Percentiles rank a stretch among this genome's conserved stretches.
Evolutionary conservation across 2,888 invertebrate genomes (phyloP).

Genomic region (Lochmaea crataegi): DNA sequence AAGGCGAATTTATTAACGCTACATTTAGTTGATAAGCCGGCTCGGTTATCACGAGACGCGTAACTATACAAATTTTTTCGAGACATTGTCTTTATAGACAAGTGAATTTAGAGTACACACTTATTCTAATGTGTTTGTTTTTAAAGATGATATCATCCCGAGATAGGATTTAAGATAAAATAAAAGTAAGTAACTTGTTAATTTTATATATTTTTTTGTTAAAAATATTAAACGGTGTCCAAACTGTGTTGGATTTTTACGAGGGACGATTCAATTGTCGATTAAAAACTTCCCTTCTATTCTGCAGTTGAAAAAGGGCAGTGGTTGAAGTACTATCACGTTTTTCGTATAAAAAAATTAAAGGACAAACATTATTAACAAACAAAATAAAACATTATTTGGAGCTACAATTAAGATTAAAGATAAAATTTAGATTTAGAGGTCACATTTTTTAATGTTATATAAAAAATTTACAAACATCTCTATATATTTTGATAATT

Average conservation of each 20-base stretch:
- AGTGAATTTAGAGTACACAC: neutral
- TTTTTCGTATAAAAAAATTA: too few species aligned
- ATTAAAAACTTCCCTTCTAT: too few species aligned
- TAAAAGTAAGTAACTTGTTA: neutral
- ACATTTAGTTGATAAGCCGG: slow-evolving; percentile 11
- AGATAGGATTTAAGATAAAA: neutral
- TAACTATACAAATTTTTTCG: neutral
- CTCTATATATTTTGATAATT: too few species aligned
- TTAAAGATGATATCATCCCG: slow-evolving; percentile 9
- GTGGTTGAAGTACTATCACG: too few species aligned
- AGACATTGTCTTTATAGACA: neutral
- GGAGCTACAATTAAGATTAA: too few species aligned
- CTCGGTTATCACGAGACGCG: neutral
- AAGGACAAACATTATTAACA: too few species aligned
- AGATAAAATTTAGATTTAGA: too few species aligned
- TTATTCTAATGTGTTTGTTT: neutral
- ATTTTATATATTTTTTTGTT: neutral
- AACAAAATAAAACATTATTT: too few species aligned
- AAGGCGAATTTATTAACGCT: slow-evolving; percentile 6
- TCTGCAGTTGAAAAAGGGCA: too few species aligned
- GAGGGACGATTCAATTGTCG: neutral
- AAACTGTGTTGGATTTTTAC: neutral
- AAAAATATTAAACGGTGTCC: neutral
- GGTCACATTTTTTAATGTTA: too few species aligned
- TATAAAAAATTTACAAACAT: too few species aligned